Conservation (phyloP, 1,140 invertebrate species). For the Heliothis subflexa region DNA sequence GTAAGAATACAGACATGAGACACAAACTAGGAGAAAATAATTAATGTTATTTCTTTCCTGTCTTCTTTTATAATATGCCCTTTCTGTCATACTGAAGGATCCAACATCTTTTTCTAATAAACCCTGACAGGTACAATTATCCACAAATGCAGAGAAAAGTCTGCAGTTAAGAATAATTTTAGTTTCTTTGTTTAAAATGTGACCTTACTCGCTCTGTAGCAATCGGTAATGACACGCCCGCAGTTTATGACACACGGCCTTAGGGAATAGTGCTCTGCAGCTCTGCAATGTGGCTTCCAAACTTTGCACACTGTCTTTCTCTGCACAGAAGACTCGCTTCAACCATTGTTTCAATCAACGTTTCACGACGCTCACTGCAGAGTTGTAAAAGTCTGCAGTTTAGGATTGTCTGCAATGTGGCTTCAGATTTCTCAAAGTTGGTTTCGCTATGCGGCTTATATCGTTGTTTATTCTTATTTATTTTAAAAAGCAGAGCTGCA, state of each 20-base stretch:
- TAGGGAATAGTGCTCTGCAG: slow-evolving; percentile 27
- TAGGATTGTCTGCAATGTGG: slow-evolving; percentile 14
- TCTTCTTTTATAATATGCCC: no score
- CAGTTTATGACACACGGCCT: slow-evolving; percentile 62
- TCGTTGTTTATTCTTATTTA: neutral
- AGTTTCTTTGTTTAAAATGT: slow-evolving; percentile 2
- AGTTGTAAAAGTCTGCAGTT: neutral
- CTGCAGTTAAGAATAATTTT: neutral
- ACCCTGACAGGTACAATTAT: neutral
- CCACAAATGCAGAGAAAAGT: slow-evolving; percentile 10
- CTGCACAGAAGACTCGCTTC: neutral
- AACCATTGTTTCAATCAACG: neutral
- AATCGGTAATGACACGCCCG: slow-evolving; percentile 43
- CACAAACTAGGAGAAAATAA: no score
- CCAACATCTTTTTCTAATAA: no score
- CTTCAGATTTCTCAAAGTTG: neutral
- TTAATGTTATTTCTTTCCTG: no score
- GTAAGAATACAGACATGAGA: no score
- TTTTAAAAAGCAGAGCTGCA: slow-evolving; percentile 22
- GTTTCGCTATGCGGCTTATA: neutral
- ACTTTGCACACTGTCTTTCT: neutral
- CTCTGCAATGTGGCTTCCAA: neutral
- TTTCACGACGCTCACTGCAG: neutral
- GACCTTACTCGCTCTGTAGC: slow-evolving; percentile 25
- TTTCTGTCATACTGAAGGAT: no score